Evolutionary conservation across 2,888 invertebrate species (phyloP), one percentile per base, ranked within the genome.

Genomic region (Drosophila phalerata): DNA sequence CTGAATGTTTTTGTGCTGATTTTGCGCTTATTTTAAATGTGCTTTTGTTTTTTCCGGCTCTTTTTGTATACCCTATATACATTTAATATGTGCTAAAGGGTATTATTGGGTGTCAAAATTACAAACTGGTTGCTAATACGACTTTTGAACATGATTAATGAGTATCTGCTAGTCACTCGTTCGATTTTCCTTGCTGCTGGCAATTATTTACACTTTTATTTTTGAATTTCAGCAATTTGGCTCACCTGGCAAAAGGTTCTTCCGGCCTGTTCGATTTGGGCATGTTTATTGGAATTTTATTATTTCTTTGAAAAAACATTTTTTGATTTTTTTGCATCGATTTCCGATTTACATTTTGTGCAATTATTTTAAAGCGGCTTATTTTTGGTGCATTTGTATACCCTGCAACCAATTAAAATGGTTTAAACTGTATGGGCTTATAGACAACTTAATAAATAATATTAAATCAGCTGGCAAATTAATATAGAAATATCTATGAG

Each of bases 21-120:
- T 84, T 85, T 85, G 86, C 77, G 74, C 71, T 79, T 82, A 67
- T 82, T 80, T 84, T 69, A 72, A 85, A 79, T 80, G 73, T 69
- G 45, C 64, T 65, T 79, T 83, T 74, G 79, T 69, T 57, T 70
- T 69, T 53, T 37, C 47, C n/a, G n/a, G 34, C 28, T 30, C n/a
- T 48, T 47, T 28, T 15, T 15, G 28, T 10, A 47, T 17, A 42
- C 57, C 57, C 57, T 47, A 2, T 5, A 11, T 22, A 19, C 15
- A 6, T 22, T 34, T 11, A 43, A 42, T n/a, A 3, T 5, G 5
- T 9, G 19, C n/a, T 10, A 22, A 42, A 43, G 19, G 55, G 42
- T 43, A 30, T 32, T 2, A n/a, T 37, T 15, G 22, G n/a, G 1
- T n/a, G 17, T 5, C 5, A 32, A 48, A 19, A 10, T 5, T 3